phyloP scores from a whole-genome alignment of 2,888 invertebrate genomes.

The Muschampia plurimacula region DNA sequence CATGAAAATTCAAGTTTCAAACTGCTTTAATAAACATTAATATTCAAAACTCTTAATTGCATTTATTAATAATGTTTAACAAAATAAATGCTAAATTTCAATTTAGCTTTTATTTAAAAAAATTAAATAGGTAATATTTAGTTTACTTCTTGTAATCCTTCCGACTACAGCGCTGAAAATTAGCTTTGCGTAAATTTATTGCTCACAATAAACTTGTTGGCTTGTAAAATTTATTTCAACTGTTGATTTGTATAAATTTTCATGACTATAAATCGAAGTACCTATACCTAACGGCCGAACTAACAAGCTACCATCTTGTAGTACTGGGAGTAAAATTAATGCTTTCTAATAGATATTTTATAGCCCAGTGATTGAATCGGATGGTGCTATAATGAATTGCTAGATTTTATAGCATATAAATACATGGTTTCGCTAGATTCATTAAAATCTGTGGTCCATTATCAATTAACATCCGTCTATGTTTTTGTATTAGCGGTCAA shows the following conservation, averaged over 20 bases:
- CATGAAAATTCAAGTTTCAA: too few species aligned
- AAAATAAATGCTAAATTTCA: too few species aligned
- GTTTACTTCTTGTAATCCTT: too few species aligned
- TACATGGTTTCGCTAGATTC: slow-evolving; percentile 9
- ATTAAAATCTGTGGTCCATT: slow-evolving; percentile 2
- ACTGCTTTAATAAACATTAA: too few species aligned
- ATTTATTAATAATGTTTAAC: too few species aligned
- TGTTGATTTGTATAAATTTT: neutral
- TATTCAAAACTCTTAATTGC: too few species aligned
- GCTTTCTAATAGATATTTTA: slow-evolving; percentile 17
- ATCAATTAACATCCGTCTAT: neutral
- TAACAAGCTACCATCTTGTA: slow-evolving; percentile 7
- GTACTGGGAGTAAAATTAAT: slow-evolving; percentile 11
- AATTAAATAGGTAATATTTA: too few species aligned
- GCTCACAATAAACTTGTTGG: neutral
- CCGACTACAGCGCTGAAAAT: too few species aligned
- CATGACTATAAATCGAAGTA: neutral
- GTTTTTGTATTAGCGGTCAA: neutral
- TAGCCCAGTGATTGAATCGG: slow-evolving; percentile 6
- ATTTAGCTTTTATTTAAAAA: too few species aligned
- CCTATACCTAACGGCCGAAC: neutral
- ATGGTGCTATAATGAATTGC: slow-evolving; percentile 19
- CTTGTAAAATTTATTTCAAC: neutral
- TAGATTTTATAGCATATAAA: slow-evolving; percentile 23
- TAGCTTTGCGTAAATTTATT: neutral